These are phyloP conservation scores for Melolontha melolontha DNA, from an alignment of 2,888 invertebrate genomes.

Conservation along the genomic window DNA sequence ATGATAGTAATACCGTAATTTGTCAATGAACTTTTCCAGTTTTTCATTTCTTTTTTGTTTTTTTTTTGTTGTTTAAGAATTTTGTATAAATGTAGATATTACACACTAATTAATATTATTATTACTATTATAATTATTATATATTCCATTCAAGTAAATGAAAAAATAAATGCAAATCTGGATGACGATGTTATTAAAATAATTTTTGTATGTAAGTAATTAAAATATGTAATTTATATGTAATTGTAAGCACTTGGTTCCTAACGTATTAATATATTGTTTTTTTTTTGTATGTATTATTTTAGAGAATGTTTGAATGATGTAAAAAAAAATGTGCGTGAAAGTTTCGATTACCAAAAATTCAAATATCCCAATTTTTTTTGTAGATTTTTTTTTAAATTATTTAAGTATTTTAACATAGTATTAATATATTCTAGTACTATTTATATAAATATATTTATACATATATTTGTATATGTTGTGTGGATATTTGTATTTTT, in stretches of 20 bases:
- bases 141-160: too few species aligned
- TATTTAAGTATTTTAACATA: conserved; percentile 45
- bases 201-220: conserved; percentile 51
- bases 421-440: conserved; percentile 51
- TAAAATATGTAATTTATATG: conserved; percentile 59
- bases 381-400: conserved; percentile 42
- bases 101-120: conserved; percentile 57
- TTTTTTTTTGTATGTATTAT: conserved; percentile 56
- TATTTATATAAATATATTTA: conserved; percentile 48
- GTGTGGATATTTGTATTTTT: conserved; percentile 58
- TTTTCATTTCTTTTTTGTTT: neutral
- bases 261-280: conserved; percentile 63
- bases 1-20: conserved; percentile 18
- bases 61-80: conserved; percentile 32
- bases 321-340: conserved; percentile 41
- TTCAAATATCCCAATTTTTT: conserved; percentile 55
- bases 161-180: conserved; percentile 52
- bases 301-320: conserved; percentile 54
- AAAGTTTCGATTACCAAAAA: conserved; percentile 56
- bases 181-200: conserved; percentile 56
- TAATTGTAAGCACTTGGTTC: conserved; percentile 65
- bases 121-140: too few species aligned
- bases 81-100: conserved; percentile 63
- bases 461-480: conserved; percentile 40
- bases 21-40: conserved; percentile 43